Evolutionary conservation across 1,140 invertebrate species (phyloP).

Genomic region (Drosophila varians): DNA sequence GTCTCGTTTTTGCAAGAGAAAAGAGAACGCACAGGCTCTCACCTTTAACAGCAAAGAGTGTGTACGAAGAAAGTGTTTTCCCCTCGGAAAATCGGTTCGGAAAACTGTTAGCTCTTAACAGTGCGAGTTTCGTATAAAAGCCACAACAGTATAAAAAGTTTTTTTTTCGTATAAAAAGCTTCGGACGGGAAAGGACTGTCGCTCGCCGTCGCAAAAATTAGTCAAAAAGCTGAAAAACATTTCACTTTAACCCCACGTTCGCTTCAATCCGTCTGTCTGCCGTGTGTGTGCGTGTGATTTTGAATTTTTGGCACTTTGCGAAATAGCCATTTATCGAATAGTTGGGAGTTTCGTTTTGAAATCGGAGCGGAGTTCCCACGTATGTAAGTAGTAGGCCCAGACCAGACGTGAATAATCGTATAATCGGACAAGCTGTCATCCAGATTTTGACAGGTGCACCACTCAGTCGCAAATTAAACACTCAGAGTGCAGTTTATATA

Average conservation of each 20-base stretch:
- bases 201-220: slow-evolving; percentile 1
- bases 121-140: neutral
- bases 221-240: slow-evolving; percentile 19
- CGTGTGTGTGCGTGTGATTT: slow-evolving; percentile 19
- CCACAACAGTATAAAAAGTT: neutral
- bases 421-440: neutral
- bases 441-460: slow-evolving; percentile 17
- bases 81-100: neutral
- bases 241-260: slow-evolving; percentile 23
- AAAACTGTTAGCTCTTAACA: neutral
- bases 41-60: neutral
- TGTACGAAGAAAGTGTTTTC: neutral
- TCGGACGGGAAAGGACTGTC: slow-evolving; percentile 3
- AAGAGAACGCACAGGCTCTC: neutral
- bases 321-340: slow-evolving; percentile 26
- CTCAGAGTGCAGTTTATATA: slow-evolving; percentile 19
- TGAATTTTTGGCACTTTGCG: slow-evolving; percentile 24
- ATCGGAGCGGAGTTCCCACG: slow-evolving; percentile 9
- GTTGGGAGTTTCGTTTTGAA: slow-evolving; percentile 29
- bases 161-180: neutral
- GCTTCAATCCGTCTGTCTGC: neutral
- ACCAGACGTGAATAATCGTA: neutral
- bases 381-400: slow-evolving; percentile 21
- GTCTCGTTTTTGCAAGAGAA: neutral
- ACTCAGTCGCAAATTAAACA: slow-evolving; percentile 17